Percentiles rank a stretch among this genome's conserved stretches.
Conservation (phyloP, 2,797 vertebrate genomes). For the Antrozous pallidus region DNA sequence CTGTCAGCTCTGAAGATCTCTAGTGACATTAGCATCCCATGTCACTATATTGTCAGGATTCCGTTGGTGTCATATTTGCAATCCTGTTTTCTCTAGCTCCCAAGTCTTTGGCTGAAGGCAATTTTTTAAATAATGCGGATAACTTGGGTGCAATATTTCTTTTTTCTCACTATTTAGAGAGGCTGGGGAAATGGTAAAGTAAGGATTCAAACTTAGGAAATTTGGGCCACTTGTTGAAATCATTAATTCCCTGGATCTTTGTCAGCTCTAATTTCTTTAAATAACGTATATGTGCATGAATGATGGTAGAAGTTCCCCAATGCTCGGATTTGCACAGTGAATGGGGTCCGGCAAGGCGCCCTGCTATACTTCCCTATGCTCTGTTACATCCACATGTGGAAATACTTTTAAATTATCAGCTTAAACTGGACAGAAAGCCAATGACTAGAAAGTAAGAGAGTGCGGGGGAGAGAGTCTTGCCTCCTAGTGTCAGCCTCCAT, state of each 20-base stretch:
- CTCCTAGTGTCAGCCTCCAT: not conserved
- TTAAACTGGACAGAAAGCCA: slow-evolving; percentile 1
- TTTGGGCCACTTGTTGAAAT: not conserved
- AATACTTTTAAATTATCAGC: not conserved
- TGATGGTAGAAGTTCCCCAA: not conserved
- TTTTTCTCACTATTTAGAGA: not conserved
- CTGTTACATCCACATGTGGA: not conserved
- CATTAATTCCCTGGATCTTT: not conserved
- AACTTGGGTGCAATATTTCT: not conserved
- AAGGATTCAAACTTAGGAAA: not conserved
- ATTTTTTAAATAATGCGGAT: not conserved
- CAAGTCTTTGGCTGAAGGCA: not conserved
- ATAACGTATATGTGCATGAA: not conserved
- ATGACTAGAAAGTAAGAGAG: not conserved
- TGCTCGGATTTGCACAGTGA: not conserved
- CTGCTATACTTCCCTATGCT: not conserved
- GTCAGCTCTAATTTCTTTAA: not conserved
- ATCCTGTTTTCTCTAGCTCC: not conserved
- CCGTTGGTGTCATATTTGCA: not conserved
- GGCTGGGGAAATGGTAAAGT: not conserved
- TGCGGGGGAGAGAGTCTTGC: not conserved
- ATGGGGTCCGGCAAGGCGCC: not conserved
- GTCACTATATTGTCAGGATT: slow-evolving; percentile 36
- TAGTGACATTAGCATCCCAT: not conserved
- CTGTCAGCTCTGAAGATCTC: not conserved